These are phyloP conservation scores for Strigamia maritima DNA, from an alignment of 2,888 invertebrate species.

Conservation along the genomic window DNA sequence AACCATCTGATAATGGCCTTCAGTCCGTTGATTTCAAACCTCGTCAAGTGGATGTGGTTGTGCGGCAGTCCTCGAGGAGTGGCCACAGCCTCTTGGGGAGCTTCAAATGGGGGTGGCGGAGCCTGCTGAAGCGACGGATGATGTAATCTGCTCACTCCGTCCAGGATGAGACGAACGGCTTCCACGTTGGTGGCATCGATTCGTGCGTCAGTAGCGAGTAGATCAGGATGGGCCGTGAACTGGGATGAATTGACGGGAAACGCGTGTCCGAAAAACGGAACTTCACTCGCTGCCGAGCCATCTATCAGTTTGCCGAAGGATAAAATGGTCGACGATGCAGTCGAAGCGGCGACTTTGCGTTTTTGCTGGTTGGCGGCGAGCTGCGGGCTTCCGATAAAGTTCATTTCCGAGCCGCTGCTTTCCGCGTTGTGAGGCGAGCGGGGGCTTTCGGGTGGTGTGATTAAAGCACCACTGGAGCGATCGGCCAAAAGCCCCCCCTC, in stretches of 20 bases:
- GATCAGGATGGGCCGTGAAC: slow-evolving; percentile 31
- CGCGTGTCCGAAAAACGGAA: slow-evolving; percentile 28
- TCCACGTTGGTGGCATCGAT: slow-evolving; percentile 37
- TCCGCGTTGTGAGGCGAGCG: neutral
- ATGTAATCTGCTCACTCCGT: slow-evolving; percentile 26
- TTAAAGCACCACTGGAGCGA: slow-evolving; percentile 24
- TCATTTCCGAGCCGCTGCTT: neutral
- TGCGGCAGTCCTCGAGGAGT: slow-evolving; percentile 28
- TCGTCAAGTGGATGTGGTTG: slow-evolving; percentile 50
- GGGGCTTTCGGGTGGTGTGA: slow-evolving; percentile 40
- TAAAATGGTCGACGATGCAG: neutral
- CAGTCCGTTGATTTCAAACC: slow-evolving; percentile 58
- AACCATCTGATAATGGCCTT: slow-evolving; percentile 84
- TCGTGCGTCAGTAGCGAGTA: neutral
- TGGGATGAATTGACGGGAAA: slow-evolving; percentile 5
- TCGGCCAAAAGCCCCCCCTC: slow-evolving; percentile 12
- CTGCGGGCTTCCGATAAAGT: slow-evolving; percentile 35
- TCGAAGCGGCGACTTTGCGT: neutral
- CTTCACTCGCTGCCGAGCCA: neutral
- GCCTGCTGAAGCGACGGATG: neutral
- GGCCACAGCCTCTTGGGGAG: neutral
- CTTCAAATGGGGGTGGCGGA: neutral
- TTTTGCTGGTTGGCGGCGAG: neutral
- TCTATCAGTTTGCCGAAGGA: slow-evolving; percentile 31
- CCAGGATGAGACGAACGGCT: slow-evolving; percentile 37